phyloP scores from a whole-genome alignment of 2,888 invertebrate species.

The Eupelmus urozonus region DNA sequence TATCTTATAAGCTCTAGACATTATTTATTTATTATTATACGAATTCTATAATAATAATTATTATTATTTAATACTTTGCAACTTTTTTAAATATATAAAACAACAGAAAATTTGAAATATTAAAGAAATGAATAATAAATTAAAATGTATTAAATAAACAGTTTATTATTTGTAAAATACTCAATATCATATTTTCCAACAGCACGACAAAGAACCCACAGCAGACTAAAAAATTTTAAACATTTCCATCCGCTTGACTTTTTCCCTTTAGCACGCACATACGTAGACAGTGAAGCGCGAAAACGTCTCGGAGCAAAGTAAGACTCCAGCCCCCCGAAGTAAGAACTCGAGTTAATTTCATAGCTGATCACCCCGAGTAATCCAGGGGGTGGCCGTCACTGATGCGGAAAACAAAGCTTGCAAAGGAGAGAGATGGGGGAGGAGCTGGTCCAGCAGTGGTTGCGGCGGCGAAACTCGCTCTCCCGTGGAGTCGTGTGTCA shows the following conservation, averaged over 20 bases:
- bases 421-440: slow-evolving; percentile 52
- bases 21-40: too few relatives aligned
- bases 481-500: slow-evolving; percentile 72
- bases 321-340: neutral
- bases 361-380: slow-evolving; percentile 77
- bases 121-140: too few relatives aligned
- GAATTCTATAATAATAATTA: too few relatives aligned
- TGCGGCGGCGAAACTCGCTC: slow-evolving; percentile 68
- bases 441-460: slow-evolving; percentile 54
- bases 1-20: too few relatives aligned
- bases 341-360: slow-evolving; percentile 75
- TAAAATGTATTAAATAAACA: too few relatives aligned
- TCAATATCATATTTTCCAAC: too few relatives aligned
- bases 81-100: too few relatives aligned
- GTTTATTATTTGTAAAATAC: too few relatives aligned
- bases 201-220: too few relatives aligned
- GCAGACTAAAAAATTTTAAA: slow-evolving; percentile 2
- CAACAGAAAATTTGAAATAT: too few relatives aligned
- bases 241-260: neutral
- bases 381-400: slow-evolving; percentile 73
- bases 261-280: neutral
- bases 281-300: slow-evolving; percentile 54
- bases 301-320: slow-evolving; percentile 40
- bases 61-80: too few relatives aligned
- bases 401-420: slow-evolving; percentile 76